phyloP scores from a whole-genome alignment of 2,113 vertebrate species.

The Thomomys bottae region DNA sequence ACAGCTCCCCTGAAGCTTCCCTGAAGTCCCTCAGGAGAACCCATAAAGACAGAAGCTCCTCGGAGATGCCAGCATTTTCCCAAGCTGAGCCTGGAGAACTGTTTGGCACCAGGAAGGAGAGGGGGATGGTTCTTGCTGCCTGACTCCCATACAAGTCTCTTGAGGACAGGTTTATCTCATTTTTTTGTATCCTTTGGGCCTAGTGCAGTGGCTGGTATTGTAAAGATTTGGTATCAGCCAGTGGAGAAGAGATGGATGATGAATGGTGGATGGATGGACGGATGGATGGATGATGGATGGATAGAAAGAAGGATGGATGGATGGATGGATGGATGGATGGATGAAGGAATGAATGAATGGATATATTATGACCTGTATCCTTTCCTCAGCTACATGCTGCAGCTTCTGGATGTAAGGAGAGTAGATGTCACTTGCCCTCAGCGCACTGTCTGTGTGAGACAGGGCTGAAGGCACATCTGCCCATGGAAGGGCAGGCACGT shows the following conservation, averaged over 20 bases:
- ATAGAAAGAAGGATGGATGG: neutral
- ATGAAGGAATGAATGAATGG: neutral
- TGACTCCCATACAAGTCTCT: too few relatives aligned
- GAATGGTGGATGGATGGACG: neutral
- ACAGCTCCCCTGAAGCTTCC: neutral
- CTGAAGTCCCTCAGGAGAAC: neutral
- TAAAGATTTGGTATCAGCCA: neutral
- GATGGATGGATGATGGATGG: too few relatives aligned
- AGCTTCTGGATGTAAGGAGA: neutral
- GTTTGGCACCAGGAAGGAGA: neutral
- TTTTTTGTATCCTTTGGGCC: neutral
- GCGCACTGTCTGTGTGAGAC: neutral
- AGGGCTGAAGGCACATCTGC: neutral
- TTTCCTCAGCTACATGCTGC: neutral
- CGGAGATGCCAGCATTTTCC: neutral
- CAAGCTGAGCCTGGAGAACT: neutral
- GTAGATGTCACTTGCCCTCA: too few relatives aligned
- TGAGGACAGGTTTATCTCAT: neutral
- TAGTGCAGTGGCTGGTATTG: neutral
- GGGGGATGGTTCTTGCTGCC: neutral
- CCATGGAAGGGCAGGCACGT: neutral
- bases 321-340: too few relatives aligned
- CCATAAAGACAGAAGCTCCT: neutral
- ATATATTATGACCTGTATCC: neutral
- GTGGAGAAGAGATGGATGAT: too few relatives aligned